These are phyloP conservation scores for Phymatocera aterrima DNA, from an alignment of 2,888 invertebrate genomes.

Conservation along the genomic window DNA sequence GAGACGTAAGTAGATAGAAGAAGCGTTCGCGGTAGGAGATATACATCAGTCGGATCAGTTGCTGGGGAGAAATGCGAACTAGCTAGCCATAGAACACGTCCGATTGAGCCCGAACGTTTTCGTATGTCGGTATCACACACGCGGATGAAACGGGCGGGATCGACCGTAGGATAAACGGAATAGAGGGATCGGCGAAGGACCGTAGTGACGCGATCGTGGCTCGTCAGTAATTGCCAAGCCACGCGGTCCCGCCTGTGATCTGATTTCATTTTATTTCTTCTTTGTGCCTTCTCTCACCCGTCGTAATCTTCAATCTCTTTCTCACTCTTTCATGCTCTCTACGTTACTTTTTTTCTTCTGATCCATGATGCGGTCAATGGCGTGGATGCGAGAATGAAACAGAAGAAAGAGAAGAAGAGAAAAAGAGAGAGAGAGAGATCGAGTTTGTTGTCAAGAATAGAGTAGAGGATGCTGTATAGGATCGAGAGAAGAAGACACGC, in stretches of 20 bases:
- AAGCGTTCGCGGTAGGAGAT: constrained; percentile 25
- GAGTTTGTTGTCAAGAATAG: constrained; percentile 34
- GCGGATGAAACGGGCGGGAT: constrained; percentile 26
- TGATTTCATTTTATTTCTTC: constrained; percentile 67
- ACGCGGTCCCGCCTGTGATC: constrained; percentile 59
- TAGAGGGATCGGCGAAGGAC: constrained; percentile 22
- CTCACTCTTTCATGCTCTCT: constrained; percentile 51
- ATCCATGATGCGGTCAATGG: constrained; percentile 50
- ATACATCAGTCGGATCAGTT: constrained; percentile 34
- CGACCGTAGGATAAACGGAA: constrained; percentile 22
- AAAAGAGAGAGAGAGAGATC: constrained; percentile 40
- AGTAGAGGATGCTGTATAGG: background rate
- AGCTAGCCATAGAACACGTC: constrained; percentile 18
- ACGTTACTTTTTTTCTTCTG: constrained; percentile 52
- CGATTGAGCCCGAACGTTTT: constrained; percentile 32
- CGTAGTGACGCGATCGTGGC: constrained; percentile 41
- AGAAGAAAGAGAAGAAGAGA: constrained; percentile 5
- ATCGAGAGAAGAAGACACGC: constrained; percentile 10
- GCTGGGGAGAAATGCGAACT: constrained; percentile 23
- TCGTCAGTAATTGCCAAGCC: constrained; percentile 62
- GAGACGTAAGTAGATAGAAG: background rate
- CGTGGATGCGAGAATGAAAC: background rate
- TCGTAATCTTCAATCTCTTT: constrained; percentile 35
- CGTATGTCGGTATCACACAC: constrained; percentile 36
- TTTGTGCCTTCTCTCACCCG: constrained; percentile 54